These are phyloP conservation scores for Dione vanillae DNA, from an alignment of 2,888 invertebrate species.

Conservation along the genomic window DNA sequence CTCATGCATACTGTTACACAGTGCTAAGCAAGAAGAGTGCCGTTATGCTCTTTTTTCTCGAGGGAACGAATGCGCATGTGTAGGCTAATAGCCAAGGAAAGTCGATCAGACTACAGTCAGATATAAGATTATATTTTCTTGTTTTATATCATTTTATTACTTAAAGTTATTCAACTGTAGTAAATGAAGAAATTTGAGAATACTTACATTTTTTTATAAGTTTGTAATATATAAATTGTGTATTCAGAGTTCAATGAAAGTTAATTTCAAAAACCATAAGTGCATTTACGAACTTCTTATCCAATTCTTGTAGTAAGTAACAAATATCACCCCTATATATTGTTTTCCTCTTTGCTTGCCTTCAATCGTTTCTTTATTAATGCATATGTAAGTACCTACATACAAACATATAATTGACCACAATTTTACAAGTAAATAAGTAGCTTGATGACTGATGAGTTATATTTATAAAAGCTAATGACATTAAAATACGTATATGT, in stretches of 20 bases:
- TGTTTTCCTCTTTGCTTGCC: not conserved
- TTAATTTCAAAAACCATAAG: not conserved
- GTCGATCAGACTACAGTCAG: not conserved
- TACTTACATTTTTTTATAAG: not conserved
- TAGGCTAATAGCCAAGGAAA: not conserved
- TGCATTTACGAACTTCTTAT: not conserved
- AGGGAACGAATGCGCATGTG: slow-evolving; percentile 12
- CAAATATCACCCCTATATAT: not conserved
- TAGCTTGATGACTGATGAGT: not conserved
- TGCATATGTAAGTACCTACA: not conserved
- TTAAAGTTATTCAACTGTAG: not conserved
- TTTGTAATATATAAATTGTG: not conserved
- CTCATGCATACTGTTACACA: not conserved
- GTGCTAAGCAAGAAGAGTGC: not conserved
- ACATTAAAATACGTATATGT: not conserved
- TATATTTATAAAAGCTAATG: not conserved
- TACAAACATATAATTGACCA: not conserved
- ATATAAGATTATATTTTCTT: not conserved
- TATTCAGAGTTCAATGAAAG: not conserved
- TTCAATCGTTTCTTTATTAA: too few relatives aligned
- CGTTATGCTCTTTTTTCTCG: slow-evolving; percentile 8
- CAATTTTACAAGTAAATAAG: not conserved
- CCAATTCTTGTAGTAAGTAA: not conserved
- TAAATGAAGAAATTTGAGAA: not conserved
- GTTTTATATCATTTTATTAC: not conserved